These are phyloP conservation scores for Clarias magur DNA, from an alignment of 2,113 vertebrate species.

Conservation along the genomic window DNA sequence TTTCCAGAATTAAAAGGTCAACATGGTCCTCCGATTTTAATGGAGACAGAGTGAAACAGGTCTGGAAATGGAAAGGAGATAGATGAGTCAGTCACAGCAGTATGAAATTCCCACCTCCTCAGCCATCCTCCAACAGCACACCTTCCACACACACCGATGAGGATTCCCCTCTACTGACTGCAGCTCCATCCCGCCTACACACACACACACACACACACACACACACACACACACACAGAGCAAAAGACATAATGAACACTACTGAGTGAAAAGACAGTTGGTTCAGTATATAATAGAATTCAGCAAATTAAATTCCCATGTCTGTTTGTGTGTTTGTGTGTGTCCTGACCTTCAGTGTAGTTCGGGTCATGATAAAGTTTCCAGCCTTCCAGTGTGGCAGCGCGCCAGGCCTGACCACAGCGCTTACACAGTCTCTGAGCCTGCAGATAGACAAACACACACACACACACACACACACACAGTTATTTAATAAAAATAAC, in stretches of 20 bases:
- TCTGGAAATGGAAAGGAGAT: too few relatives aligned
- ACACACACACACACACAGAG: neutral
- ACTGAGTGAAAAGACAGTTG: neutral
- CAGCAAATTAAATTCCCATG: neutral
- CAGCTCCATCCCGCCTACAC: slow-evolving; percentile 73
- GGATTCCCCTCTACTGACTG: slow-evolving; percentile 93
- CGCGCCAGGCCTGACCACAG: slow-evolving; percentile 97
- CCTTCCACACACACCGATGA: slow-evolving; percentile 92
- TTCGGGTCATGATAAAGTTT: slow-evolving; percentile 97
- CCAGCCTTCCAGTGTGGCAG: slow-evolving; percentile 96
- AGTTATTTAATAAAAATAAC: neutral
- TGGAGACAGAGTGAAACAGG: neutral
- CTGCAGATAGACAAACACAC: slow-evolving; percentile 67
- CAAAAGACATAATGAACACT: neutral
- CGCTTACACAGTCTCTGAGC: slow-evolving; percentile 94
- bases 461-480: slow-evolving; percentile 2
- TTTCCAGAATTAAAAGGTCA: too few relatives aligned
- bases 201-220: slow-evolving; percentile 35
- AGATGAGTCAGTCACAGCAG: neutral
- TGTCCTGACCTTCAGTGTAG: slow-evolving; percentile 79
- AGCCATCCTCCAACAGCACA: slow-evolving; percentile 95
- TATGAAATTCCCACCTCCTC: slow-evolving; percentile 80
- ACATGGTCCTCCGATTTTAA: too few relatives aligned
- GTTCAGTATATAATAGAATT: neutral
- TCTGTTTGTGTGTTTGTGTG: neutral